A percentile compares a stretch with the other conserved stretches of the same genome.
phyloP scores from a whole-genome alignment of 2,113 vertebrate genomes.

The Epinephelus moara region DNA sequence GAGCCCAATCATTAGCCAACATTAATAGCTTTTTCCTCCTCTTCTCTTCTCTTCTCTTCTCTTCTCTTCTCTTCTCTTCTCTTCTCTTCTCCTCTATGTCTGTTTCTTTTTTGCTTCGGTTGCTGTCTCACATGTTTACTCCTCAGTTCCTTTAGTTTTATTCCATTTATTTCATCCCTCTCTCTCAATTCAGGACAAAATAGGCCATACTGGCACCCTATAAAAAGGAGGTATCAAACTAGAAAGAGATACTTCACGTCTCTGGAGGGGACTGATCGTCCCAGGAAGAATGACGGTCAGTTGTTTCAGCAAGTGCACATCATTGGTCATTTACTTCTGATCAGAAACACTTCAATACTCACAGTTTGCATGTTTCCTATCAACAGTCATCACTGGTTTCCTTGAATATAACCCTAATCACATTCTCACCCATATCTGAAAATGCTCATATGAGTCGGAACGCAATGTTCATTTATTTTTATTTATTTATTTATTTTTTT shows the following conservation, averaged over 20 bases:
- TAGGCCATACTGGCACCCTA: neutral
- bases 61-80: slow-evolving; percentile 1
- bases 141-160: neutral
- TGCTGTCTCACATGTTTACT: neutral
- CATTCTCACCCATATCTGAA: neutral
- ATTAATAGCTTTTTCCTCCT: slow-evolving; percentile 77
- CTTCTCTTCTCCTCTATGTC: slow-evolving; percentile 9
- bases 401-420: no score
- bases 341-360: no score
- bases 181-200: neutral
- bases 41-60: slow-evolving; percentile 18
- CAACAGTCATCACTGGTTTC: neutral
- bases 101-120: neutral
- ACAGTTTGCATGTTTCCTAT: neutral
- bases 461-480: neutral
- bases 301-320: neutral
- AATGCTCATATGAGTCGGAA: neutral
- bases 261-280: neutral
- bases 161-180: neutral
- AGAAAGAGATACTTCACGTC: neutral
- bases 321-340: no score
- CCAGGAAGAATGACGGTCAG: neutral
- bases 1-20: slow-evolving; percentile 81
- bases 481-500: no score
- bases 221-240: neutral